phyloP scores from a whole-genome alignment of 1,140 invertebrate genomes.

The Formica exsecta region DNA sequence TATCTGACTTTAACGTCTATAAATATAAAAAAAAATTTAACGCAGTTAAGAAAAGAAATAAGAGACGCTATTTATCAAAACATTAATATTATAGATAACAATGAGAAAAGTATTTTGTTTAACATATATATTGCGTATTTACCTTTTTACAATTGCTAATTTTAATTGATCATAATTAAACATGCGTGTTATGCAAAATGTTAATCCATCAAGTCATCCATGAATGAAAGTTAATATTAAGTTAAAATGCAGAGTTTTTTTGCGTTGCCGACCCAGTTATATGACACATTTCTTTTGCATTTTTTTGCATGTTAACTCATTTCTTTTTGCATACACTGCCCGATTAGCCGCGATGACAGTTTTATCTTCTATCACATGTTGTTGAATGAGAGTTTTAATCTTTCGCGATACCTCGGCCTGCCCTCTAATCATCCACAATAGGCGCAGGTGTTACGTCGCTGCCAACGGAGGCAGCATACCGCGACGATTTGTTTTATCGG shows the following conservation, averaged over 20 bases:
- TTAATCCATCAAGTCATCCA: not conserved
- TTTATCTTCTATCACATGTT: constrained; percentile 31
- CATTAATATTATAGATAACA: not conserved
- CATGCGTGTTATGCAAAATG: not conserved
- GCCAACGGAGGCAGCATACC: constrained; percentile 2
- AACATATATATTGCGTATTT: no score
- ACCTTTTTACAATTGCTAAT: not conserved
- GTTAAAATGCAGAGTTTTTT: not conserved
- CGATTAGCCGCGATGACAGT: constrained; percentile 27
- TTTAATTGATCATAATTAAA: constrained; percentile 10
- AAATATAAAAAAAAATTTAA: constrained; percentile 12
- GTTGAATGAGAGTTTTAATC: constrained; percentile 42
- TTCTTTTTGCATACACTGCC: not conserved
- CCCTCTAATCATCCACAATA: constrained; percentile 33
- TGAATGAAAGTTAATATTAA: not conserved
- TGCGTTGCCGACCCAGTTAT: not conserved
- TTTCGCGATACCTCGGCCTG: constrained; percentile 9
- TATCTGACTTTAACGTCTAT: not conserved
- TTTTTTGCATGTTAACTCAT: not conserved
- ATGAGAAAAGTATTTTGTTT: not conserved
- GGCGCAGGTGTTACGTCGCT: constrained; percentile 33
- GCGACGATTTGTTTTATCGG: constrained; percentile 62
- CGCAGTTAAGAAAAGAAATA: not conserved
- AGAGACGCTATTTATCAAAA: not conserved
- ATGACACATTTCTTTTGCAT: not conserved